phyloP scores from a whole-genome alignment of 2,888 invertebrate species.

The Eurois occulta region DNA sequence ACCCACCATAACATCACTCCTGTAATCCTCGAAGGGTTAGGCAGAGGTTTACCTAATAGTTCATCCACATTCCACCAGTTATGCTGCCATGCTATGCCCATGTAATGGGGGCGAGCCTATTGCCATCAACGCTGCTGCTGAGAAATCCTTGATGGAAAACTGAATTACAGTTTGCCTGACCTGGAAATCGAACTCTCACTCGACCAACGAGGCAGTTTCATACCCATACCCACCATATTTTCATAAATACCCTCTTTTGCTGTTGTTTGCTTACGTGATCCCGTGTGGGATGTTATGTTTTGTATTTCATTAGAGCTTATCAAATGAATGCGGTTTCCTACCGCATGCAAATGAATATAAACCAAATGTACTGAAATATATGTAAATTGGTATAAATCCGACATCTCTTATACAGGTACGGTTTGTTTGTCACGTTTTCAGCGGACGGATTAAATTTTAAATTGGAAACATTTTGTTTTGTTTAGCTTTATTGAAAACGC shows the following conservation, averaged over 20 bases:
- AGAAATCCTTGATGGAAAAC: neutral
- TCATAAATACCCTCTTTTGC: conserved; percentile 45
- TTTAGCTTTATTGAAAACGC: conserved; percentile 64
- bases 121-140: neutral
- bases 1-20: conserved; percentile 25
- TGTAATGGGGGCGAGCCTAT: neutral
- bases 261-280: conserved; percentile 47
- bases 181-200: neutral
- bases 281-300: conserved; percentile 45
- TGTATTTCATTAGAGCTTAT: conserved; percentile 53
- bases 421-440: conserved; percentile 63
- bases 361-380: conserved; percentile 53
- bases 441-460: conserved; percentile 60
- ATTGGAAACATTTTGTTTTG: conserved; percentile 62
- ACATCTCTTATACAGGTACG: conserved; percentile 30
- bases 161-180: neutral
- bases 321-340: conserved; percentile 55
- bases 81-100: neutral
- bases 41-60: neutral
- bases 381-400: conserved; percentile 57
- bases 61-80: neutral
- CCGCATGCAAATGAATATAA: conserved; percentile 64
- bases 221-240: conserved; percentile 11
- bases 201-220: neutral
- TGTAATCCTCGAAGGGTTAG: neutral